phyloP scores from a whole-genome alignment of 2,797 vertebrate species.

The Melanotaenia parkinsoni region DNA sequence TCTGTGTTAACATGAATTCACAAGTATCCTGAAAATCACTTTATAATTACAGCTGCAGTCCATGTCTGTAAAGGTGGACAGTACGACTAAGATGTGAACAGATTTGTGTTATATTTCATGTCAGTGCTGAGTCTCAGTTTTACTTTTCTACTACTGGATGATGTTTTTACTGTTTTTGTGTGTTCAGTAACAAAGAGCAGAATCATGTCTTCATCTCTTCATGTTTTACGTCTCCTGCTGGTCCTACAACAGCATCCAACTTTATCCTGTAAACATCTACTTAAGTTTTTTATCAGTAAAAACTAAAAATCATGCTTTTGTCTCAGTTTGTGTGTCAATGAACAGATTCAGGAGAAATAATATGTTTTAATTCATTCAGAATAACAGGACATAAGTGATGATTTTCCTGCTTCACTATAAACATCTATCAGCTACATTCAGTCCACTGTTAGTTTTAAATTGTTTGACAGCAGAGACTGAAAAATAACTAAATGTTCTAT shows the following conservation, averaged over 20 bases:
- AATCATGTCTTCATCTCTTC: neutral
- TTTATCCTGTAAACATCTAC: neutral
- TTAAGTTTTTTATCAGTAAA: neutral
- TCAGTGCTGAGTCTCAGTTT: neutral
- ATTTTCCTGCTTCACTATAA: neutral
- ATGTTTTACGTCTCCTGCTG: neutral
- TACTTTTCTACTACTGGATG: neutral
- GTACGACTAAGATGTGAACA: too few relatives aligned
- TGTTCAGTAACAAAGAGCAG: neutral
- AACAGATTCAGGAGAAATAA: neutral
- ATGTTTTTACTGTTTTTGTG: neutral
- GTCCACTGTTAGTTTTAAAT: neutral
- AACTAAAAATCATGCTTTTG: neutral
- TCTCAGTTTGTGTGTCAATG: neutral
- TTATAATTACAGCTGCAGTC: too few relatives aligned
- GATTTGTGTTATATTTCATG: too few relatives aligned
- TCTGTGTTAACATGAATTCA: too few relatives aligned
- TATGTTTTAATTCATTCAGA: too few relatives aligned
- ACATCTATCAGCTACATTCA: neutral
- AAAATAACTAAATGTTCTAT: neutral
- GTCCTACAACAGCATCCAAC: neutral
- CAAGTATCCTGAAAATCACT: too few relatives aligned
- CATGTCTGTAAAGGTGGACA: too few relatives aligned
- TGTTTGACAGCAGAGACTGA: too few relatives aligned
- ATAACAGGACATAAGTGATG: neutral